These are phyloP conservation scores for Iphiclides podalirius DNA, from an alignment of 2,888 invertebrate genomes.

Conservation along the genomic window DNA sequence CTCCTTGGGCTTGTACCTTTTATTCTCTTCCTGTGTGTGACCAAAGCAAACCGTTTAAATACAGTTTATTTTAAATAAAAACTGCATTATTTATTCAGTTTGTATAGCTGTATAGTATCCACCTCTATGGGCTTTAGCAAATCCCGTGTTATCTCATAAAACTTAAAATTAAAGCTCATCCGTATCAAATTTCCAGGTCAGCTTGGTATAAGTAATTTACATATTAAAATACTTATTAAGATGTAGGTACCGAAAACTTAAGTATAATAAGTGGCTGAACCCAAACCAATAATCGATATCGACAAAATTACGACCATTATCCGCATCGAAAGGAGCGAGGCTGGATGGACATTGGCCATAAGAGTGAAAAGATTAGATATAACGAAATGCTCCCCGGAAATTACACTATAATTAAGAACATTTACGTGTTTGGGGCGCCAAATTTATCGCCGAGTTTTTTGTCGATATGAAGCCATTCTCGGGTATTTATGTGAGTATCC, in stretches of 20 bases:
- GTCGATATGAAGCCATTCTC: slow-evolving; percentile 73
- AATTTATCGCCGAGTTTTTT: slow-evolving; percentile 79
- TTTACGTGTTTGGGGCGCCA: slow-evolving; percentile 78
- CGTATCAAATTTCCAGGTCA: slow-evolving; percentile 32
- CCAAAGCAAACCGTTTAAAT: too few species aligned
- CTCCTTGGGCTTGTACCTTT: too few species aligned
- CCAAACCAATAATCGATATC: slow-evolving; percentile 54
- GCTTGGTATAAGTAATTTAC: slow-evolving; percentile 34
- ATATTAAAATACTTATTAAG: slow-evolving; percentile 39
- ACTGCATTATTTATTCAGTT: too few species aligned
- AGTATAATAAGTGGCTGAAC: slow-evolving; percentile 41
- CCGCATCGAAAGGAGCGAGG: slow-evolving; percentile 37
- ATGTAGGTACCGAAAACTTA: slow-evolving; percentile 34
- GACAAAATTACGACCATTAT: slow-evolving; percentile 48
- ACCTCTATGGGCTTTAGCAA: slow-evolving; percentile 22
- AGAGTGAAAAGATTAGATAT: slow-evolving; percentile 72
- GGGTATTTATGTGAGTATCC: slow-evolving; percentile 70
- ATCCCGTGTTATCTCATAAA: slow-evolving; percentile 26
- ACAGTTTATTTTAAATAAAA: too few species aligned
- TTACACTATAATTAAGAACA: slow-evolving; percentile 78
- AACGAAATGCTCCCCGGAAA: slow-evolving; percentile 61
- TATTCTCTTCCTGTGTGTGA: too few species aligned
- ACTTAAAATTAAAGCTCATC: slow-evolving; percentile 27
- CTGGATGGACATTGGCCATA: slow-evolving; percentile 54
- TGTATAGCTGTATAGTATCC: not conserved